phyloP scores from a whole-genome alignment of 2,113 vertebrate species.

The Cryptoleucopteryx plumbea region DNA sequence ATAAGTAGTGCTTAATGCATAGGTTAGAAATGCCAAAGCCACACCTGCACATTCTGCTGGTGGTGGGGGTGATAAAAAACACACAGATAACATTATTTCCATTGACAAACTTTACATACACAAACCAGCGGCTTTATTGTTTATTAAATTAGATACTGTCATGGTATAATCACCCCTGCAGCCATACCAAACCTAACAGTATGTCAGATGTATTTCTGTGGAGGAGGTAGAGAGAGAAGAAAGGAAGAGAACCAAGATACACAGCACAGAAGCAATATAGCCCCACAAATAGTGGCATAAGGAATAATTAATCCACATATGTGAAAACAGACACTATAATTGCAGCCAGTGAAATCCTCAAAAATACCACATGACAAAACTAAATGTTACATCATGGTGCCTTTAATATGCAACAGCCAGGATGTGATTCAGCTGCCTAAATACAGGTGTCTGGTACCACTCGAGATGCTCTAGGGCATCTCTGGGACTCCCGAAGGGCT shows the following conservation, averaged over 20 bases:
- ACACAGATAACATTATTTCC: slow-evolving; percentile 59
- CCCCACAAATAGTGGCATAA: background rate
- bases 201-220: background rate
- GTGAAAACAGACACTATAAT: background rate
- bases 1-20: slow-evolving; percentile 1
- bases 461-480: background rate
- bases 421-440: background rate
- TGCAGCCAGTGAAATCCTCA: background rate
- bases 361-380: background rate
- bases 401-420: background rate
- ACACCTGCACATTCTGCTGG: slow-evolving; percentile 5
- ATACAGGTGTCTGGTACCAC: background rate
- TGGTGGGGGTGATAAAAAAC: slow-evolving; percentile 20
- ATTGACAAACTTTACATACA: slow-evolving; percentile 52
- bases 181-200: slow-evolving; percentile 1
- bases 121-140: slow-evolving; percentile 56
- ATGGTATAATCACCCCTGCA: slow-evolving; percentile 45
- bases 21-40: background rate
- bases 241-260: background rate
- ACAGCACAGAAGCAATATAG: background rate
- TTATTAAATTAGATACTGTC: slow-evolving; percentile 43
- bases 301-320: background rate
- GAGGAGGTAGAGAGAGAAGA: background rate
- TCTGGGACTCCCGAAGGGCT: background rate
- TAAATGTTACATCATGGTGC: background rate